phyloP scores from a whole-genome alignment of 2,113 vertebrate species.

The Chloebia gouldiae region DNA sequence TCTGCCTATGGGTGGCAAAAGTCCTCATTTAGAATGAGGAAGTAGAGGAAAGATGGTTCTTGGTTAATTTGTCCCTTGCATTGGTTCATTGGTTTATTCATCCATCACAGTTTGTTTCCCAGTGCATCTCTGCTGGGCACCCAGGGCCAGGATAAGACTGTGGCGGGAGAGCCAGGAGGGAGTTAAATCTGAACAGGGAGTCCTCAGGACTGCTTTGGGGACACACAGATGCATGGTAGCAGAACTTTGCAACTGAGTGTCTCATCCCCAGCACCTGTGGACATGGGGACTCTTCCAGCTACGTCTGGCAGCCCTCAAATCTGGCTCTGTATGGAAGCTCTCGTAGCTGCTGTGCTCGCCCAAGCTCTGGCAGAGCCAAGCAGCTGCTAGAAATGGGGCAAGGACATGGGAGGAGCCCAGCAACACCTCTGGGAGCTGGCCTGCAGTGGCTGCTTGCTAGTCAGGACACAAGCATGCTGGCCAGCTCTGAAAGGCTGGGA shows the following conservation, averaged over 20 bases:
- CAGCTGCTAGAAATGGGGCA: neutral
- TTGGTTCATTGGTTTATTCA: neutral
- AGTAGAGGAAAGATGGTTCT: neutral
- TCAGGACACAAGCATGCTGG: accelerated
- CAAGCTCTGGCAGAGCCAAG: accelerated
- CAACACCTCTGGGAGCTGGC: neutral
- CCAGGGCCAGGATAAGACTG: neutral
- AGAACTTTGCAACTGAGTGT: accelerated
- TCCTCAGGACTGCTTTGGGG: neutral
- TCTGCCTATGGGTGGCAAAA: neutral
- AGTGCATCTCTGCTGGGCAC: neutral
- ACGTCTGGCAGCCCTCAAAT: accelerated
- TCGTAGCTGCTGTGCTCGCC: neutral
- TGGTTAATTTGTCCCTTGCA: neutral
- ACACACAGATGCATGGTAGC: accelerated
- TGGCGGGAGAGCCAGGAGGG: neutral
- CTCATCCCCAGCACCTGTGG: neutral
- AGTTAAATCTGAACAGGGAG: neutral
- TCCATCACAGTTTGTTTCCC: neutral
- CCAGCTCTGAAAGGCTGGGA: neutral
- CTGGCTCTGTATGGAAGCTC: neutral
- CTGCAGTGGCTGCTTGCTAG: neutral
- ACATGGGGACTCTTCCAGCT: neutral
- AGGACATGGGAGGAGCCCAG: neutral
- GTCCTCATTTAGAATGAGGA: neutral